These are phyloP conservation scores for Drosophila leonis DNA, from an alignment of 2,888 invertebrate genomes.

Conservation along the genomic window DNA sequence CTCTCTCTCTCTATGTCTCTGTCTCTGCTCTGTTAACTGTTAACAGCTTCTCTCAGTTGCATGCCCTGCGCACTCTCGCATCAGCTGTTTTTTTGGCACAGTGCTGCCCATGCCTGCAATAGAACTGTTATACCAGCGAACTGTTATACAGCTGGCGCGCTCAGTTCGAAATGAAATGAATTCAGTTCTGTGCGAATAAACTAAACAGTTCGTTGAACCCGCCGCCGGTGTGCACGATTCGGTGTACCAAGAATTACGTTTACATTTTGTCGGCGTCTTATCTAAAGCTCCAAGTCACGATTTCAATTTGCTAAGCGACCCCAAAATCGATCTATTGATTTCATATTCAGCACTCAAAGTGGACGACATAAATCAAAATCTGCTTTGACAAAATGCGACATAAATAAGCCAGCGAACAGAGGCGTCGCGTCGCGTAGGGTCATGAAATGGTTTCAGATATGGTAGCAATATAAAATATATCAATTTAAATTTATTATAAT, in stretches of 20 bases:
- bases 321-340: conserved; percentile 77
- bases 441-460: neutral
- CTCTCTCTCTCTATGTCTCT: neutral
- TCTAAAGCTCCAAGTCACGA: conserved; percentile 82
- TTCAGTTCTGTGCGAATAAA: neutral
- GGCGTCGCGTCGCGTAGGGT: neutral
- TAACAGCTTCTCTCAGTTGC: conserved; percentile 18
- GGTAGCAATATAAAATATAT: neutral
- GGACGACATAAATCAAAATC: conserved; percentile 79
- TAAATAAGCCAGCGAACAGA: conserved; percentile 53
- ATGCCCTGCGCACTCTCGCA: conserved; percentile 53
- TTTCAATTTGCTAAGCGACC: conserved; percentile 73
- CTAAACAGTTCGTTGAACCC: conserved; percentile 57
- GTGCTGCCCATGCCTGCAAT: conserved; percentile 4
- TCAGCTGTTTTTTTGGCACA: conserved; percentile 56
- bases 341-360: conserved; percentile 78
- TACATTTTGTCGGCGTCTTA: conserved; percentile 51
- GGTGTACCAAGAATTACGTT: conserved; percentile 45
- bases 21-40: conserved; percentile 2
- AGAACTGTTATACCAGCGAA: conserved; percentile 19
- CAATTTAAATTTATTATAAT: neutral
- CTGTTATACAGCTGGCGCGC: conserved; percentile 58
- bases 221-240: conserved; percentile 17
- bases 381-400: conserved; percentile 58
- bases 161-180: conserved; percentile 21